These are phyloP conservation scores for Tachina lurida DNA, from an alignment of 2,888 invertebrate species.

Conservation along the genomic window DNA sequence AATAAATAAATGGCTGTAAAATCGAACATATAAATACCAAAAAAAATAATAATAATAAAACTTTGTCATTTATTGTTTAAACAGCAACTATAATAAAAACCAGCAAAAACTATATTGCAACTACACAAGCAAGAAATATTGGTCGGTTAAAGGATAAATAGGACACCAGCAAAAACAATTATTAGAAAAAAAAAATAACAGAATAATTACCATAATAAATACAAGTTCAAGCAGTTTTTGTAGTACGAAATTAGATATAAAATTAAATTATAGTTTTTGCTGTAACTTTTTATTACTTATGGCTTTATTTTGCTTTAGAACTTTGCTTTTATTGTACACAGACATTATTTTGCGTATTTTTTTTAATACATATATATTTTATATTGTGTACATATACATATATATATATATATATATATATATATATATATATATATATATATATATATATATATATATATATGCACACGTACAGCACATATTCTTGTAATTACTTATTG, in stretches of 20 bases:
- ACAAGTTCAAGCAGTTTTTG: conserved; percentile 23
- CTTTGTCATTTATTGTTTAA: conserved; percentile 44
- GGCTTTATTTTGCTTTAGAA: conserved; percentile 14
- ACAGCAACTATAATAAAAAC: conserved; percentile 1
- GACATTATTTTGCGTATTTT: too few relatives aligned
- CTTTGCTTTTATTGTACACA: not conserved
- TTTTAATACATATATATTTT: too few relatives aligned
- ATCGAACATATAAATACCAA: conserved; percentile 11
- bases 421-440: too few relatives aligned
- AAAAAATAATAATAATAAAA: conserved; percentile 41
- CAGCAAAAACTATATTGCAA: conserved; percentile 28
- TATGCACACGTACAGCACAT: too few relatives aligned
- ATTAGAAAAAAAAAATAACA: conserved; percentile 15
- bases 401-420: too few relatives aligned
- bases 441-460: too few relatives aligned
- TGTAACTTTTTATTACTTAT: conserved; percentile 26
- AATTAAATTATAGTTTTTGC: conserved; percentile 27
- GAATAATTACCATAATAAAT: conserved; percentile 31
- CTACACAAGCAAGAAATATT: not conserved
- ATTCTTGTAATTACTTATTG: too few relatives aligned
- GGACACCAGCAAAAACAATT: conserved; percentile 19
- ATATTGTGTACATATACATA: not conserved
- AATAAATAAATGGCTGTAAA: conserved; percentile 22
- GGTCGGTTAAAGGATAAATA: not conserved
- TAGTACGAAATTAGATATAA: conserved; percentile 3